These are phyloP conservation scores for Pristionchus exspectatus DNA, from an alignment of 2,888 invertebrate genomes.

Conservation along the genomic window DNA sequence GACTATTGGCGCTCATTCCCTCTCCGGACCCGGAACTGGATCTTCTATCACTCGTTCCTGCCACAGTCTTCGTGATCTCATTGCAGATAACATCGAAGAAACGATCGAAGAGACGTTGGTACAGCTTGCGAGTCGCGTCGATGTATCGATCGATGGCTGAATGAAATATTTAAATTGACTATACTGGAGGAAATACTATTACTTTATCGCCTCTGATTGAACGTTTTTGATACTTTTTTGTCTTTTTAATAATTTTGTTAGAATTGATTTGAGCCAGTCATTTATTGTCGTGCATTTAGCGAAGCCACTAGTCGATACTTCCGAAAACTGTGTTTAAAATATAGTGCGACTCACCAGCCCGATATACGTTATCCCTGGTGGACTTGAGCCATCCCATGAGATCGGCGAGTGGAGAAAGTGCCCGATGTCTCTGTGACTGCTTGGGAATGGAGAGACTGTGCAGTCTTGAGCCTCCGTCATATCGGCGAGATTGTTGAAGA, in stretches of 20 bases:
- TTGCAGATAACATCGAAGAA: slow-evolving; percentile 64
- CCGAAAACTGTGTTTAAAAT: too few species aligned
- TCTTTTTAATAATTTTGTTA: too few species aligned
- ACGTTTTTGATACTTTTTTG: too few species aligned
- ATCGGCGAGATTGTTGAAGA: slow-evolving; percentile 89
- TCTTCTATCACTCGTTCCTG: not conserved
- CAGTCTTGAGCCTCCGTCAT: slow-evolving; percentile 68
- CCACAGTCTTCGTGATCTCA: slow-evolving; percentile 20
- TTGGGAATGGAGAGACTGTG: slow-evolving; percentile 85
- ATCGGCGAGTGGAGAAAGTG: slow-evolving; percentile 84
- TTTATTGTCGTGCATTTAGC: too few species aligned
- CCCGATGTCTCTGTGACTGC: slow-evolving; percentile 89
- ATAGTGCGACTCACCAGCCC: slow-evolving; percentile 82
- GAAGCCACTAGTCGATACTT: too few species aligned
- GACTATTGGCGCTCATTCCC: slow-evolving; percentile 29
- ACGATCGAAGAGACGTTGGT: slow-evolving; percentile 71
- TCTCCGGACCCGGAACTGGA: not conserved
- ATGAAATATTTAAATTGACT: not conserved
- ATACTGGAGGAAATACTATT: not conserved
- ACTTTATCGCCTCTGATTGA: too few species aligned
- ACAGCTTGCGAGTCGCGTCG: slow-evolving; percentile 69
- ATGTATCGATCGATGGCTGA: slow-evolving; percentile 71
- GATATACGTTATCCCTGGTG: slow-evolving; percentile 87
- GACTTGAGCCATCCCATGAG: slow-evolving; percentile 73
- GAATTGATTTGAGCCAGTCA: too few species aligned